Conservation (phyloP, 1,140 invertebrate genomes). For the Atopsyche davidsoni region DNA sequence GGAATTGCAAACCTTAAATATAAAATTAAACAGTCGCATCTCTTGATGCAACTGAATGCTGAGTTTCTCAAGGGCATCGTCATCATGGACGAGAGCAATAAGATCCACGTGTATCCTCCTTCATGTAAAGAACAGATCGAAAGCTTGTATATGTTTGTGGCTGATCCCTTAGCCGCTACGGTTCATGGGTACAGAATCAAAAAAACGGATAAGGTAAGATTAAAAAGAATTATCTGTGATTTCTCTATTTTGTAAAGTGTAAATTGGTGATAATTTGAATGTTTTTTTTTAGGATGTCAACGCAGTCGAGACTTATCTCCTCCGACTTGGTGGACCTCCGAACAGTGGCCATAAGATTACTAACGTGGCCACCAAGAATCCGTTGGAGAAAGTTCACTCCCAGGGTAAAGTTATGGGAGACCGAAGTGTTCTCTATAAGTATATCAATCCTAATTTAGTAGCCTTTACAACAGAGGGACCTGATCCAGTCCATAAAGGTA, state of each 20-base stretch:
- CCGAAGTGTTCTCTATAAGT: slow-evolving; percentile 96
- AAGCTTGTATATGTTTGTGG: slow-evolving; percentile 66
- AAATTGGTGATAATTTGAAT: not conserved
- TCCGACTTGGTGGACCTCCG: slow-evolving; percentile 57
- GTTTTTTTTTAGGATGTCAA: slow-evolving; percentile 35
- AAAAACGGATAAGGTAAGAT: slow-evolving; percentile 42
- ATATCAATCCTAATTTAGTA: slow-evolving; percentile 95
- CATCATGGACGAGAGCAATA: slow-evolving; percentile 65
- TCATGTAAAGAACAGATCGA: slow-evolving; percentile 44
- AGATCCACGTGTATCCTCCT: slow-evolving; percentile 51
- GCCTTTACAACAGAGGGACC: slow-evolving; percentile 75
- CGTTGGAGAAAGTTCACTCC: slow-evolving; percentile 86
- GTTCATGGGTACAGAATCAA: slow-evolving; percentile 65
- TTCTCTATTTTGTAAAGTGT: not conserved
- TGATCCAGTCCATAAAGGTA: slow-evolving; percentile 71
- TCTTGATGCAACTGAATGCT: slow-evolving; percentile 62
- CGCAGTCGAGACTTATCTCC: slow-evolving; percentile 59
- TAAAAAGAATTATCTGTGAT: too few relatives aligned
- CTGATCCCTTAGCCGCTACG: slow-evolving; percentile 55
- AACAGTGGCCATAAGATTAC: slow-evolving; percentile 58
- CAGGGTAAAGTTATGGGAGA: slow-evolving; percentile 92
- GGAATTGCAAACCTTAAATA: slow-evolving; percentile 57
- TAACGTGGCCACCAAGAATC: slow-evolving; percentile 62
- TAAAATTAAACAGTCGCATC: slow-evolving; percentile 66
- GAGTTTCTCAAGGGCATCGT: slow-evolving; percentile 73